These are phyloP conservation scores for Enteromius viviparus DNA, from an alignment of 2,797 vertebrate genomes.

Conservation along the genomic window DNA sequence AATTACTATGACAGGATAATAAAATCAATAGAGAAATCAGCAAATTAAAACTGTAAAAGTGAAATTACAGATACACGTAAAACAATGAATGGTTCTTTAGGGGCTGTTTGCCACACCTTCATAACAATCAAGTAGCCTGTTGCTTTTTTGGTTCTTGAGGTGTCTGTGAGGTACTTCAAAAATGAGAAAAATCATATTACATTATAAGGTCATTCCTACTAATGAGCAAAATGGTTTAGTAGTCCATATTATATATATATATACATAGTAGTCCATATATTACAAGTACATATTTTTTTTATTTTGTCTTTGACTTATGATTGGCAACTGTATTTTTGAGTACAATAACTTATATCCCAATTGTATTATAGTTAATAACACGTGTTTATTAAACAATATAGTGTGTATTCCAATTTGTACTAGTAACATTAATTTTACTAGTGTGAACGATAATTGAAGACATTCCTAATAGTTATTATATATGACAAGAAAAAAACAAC, in stretches of 20 bases:
- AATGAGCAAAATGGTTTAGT: neutral
- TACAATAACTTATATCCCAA: neutral
- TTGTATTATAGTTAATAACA: neutral
- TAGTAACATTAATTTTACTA: neutral
- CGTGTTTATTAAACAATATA: neutral
- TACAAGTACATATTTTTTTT: neutral
- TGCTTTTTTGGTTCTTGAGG: neutral
- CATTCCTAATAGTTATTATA: neutral
- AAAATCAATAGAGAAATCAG: neutral
- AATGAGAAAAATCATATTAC: neutral
- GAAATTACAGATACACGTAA: neutral
- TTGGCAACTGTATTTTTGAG: neutral
- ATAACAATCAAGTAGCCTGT: neutral
- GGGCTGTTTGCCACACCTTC: neutral
- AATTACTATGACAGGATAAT: slow-evolving; percentile 16
- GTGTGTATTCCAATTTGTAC: neutral
- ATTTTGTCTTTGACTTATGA: neutral
- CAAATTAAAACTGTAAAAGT: neutral
- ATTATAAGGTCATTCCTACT: neutral
- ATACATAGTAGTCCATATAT: too few relatives aligned
- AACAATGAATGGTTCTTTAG: neutral
- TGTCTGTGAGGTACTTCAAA: neutral
- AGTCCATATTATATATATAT: too few relatives aligned
- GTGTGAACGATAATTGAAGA: neutral
- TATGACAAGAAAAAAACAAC: neutral